phyloP scores from a whole-genome alignment of 2,888 invertebrate species.

The Aspidiotus destructor region DNA sequence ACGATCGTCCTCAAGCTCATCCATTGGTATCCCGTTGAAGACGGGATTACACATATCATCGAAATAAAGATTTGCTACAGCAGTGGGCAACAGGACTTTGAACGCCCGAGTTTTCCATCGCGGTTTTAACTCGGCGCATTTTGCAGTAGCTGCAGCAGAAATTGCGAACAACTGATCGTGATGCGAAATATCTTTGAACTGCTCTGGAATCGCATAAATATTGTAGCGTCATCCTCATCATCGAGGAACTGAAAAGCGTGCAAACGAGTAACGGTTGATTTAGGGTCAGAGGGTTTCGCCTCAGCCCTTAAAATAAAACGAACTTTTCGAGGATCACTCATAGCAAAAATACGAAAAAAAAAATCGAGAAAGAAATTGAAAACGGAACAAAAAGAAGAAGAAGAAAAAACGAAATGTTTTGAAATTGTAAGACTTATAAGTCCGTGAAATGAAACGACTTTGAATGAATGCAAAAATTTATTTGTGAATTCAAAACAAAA shows the following conservation, averaged over 20 bases:
- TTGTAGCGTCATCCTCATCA: background rate
- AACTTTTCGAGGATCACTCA: background rate
- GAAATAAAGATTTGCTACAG: background rate
- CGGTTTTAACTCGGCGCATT: background rate
- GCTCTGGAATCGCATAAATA: background rate
- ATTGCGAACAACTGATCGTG: background rate
- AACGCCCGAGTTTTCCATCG: background rate
- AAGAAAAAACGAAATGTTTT: background rate
- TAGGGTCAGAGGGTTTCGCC: background rate
- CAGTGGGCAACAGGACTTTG: background rate
- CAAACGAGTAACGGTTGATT: background rate
- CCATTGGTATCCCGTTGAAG: background rate
- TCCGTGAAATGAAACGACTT: too few species aligned
- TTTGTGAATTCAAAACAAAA: too few species aligned
- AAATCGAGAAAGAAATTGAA: conserved; percentile 3
- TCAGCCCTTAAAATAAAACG: background rate
- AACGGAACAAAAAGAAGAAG: too few species aligned
- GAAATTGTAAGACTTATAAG: background rate
- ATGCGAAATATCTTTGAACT: background rate
- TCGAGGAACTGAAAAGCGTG: background rate
- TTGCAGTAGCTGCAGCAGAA: background rate
- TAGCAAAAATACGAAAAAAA: background rate
- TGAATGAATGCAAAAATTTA: too few species aligned
- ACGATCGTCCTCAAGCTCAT: background rate
- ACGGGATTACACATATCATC: background rate